Conservation (phyloP, 2,888 invertebrate species). For the Periphyllus acericola region DNA sequence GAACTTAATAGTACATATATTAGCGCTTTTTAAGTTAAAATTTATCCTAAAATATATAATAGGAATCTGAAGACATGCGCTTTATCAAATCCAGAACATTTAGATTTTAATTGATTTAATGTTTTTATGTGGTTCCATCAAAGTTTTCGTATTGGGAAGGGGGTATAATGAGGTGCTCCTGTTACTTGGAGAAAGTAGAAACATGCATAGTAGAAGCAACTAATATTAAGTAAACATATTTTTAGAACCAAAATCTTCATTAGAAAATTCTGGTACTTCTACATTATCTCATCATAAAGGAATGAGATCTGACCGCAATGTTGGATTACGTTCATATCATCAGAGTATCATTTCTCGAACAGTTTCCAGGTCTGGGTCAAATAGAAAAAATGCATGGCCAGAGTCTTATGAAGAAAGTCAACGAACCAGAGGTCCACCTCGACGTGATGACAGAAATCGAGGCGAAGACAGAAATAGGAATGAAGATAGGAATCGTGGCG, state of each 20-base stretch:
- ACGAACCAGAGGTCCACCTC: conserved; percentile 42
- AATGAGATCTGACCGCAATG: conserved; percentile 54
- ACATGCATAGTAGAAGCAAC: conserved; percentile 40
- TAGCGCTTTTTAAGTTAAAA: conserved; percentile 1
- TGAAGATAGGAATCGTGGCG: conserved; percentile 5
- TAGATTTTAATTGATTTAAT: conserved; percentile 19
- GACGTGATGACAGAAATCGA: conserved; percentile 46
- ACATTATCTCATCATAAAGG: conserved; percentile 59
- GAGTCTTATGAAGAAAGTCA: conserved; percentile 51
- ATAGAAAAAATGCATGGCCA: conserved; percentile 55
- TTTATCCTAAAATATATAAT: not conserved
- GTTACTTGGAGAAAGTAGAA: conserved; percentile 49
- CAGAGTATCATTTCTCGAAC: conserved; percentile 60
- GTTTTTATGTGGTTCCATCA: not conserved
- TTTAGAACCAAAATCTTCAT: conserved; percentile 57
- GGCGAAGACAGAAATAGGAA: conserved; percentile 2
- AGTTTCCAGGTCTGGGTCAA: conserved; percentile 58
- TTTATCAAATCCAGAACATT: conserved; percentile 37
- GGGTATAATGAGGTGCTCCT: conserved; percentile 43
- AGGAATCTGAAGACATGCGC: not conserved
- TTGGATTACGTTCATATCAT: conserved; percentile 58
- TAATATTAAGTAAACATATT: conserved; percentile 55
- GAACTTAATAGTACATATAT: not conserved
- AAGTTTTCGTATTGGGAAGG: conserved; percentile 1
- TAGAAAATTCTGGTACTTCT: conserved; percentile 60